Percentiles rank a stretch among this genome's conserved stretches.
Conservation (phyloP, 2,888 invertebrate species). For the Andrena dorsata region DNA sequence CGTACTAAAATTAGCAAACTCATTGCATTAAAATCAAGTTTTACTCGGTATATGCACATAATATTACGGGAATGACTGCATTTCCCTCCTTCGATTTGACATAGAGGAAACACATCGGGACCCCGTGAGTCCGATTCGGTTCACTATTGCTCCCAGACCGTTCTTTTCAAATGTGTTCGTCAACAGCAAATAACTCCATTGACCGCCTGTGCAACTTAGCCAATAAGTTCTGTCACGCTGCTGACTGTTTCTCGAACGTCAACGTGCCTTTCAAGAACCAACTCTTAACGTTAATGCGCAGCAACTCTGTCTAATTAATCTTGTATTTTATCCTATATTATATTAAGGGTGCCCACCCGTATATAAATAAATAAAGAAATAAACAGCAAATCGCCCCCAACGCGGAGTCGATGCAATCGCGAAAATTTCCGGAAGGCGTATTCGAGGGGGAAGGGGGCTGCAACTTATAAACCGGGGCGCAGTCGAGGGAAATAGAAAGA, state of each 20-base stretch:
- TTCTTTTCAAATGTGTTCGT: background rate
- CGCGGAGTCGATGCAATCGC: conserved; percentile 19
- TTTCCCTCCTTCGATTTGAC: too few relatives aligned
- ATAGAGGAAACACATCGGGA: background rate
- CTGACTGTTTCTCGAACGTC: too few relatives aligned
- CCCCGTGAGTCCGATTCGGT: background rate
- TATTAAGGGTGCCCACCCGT: too few relatives aligned
- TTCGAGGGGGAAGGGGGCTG: background rate
- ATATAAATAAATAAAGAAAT: too few relatives aligned
- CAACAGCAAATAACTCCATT: background rate
- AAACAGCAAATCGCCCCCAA: background rate
- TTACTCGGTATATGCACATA: conserved; percentile 16
- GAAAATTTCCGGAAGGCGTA: conserved; percentile 20
- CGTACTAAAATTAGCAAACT: conserved; percentile 11
- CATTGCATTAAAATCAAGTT: conserved; percentile 21
- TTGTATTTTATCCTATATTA: too few relatives aligned
- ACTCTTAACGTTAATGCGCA: too few relatives aligned
- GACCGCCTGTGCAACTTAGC: too few relatives aligned
- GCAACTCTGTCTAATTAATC: too few relatives aligned
- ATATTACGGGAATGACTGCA: background rate
- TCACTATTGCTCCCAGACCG: background rate
- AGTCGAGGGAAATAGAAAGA: conserved; percentile 46
- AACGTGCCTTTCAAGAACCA: too few relatives aligned
- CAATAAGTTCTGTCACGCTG: too few relatives aligned
- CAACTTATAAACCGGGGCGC: conserved; percentile 1